Evolutionary conservation across 1,140 invertebrate species (phyloP).

Genomic region (Dendroctonus valens): DNA sequence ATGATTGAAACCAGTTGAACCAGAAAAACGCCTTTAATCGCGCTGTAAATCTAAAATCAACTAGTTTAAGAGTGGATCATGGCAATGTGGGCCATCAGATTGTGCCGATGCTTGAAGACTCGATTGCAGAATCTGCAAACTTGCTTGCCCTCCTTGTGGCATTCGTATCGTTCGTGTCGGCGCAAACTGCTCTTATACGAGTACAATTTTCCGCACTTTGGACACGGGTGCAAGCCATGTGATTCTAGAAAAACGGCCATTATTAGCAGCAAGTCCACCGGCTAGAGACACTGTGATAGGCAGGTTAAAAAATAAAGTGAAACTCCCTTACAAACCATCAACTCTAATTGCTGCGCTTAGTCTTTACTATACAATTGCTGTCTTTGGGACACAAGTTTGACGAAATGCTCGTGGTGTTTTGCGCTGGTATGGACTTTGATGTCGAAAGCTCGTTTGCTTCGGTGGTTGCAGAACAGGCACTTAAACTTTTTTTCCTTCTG

Average conservation of each 20-base stretch:
- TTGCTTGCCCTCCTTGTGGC: constrained; percentile 55
- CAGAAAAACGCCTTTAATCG: too few relatives aligned
- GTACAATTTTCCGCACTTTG: constrained; percentile 36
- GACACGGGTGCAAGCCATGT: constrained; percentile 6
- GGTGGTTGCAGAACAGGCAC: constrained; percentile 43
- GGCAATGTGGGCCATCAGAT: constrained; percentile 43
- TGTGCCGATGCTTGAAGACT: constrained; percentile 40
- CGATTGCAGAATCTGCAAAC: constrained; percentile 49
- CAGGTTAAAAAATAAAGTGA: not conserved
- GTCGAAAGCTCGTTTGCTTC: constrained; percentile 19
- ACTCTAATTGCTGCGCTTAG: not conserved
- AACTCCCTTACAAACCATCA: not conserved
- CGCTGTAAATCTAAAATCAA: too few relatives aligned
- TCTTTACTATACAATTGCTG: constrained; percentile 2
- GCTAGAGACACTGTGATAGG: not conserved
- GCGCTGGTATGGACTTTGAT: constrained; percentile 21
- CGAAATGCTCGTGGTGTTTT: constrained; percentile 11
- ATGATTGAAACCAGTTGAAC: too few relatives aligned
- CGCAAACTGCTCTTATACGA: constrained; percentile 49
- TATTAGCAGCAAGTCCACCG: not conserved
- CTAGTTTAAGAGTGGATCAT: constrained; percentile 30
- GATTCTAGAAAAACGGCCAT: not conserved
- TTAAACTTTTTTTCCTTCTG: constrained; percentile 51
- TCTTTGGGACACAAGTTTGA: not conserved
- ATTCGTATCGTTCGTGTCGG: constrained; percentile 55